These are phyloP conservation scores for Hylaeus volcanicus DNA, from an alignment of 1,140 invertebrate genomes.

Conservation along the genomic window DNA sequence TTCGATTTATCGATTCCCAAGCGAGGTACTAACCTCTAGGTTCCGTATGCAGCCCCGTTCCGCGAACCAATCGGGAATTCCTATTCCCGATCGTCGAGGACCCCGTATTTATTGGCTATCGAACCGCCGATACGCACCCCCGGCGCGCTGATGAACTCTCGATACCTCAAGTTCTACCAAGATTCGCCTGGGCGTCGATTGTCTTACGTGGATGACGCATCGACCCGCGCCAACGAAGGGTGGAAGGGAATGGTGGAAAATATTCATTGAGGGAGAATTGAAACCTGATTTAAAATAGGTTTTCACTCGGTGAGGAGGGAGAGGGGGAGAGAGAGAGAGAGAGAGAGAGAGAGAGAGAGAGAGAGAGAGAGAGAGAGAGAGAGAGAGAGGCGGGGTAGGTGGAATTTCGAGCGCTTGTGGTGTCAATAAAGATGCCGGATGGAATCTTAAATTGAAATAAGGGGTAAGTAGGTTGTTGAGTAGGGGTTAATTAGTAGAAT, in stretches of 20 bases:
- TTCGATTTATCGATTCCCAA: constrained; percentile 69
- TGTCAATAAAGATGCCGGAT: too few relatives aligned
- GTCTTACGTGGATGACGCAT: constrained; percentile 13
- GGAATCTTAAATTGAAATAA: too few relatives aligned
- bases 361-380: too few relatives aligned
- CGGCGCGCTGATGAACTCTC: constrained; percentile 36
- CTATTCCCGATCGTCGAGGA: constrained; percentile 71
- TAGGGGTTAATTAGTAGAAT: too few relatives aligned
- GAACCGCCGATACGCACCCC: constrained; percentile 37
- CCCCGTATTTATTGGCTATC: constrained; percentile 52
- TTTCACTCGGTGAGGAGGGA: too few relatives aligned
- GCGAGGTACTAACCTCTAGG: constrained; percentile 67
- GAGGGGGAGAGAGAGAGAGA: too few relatives aligned
- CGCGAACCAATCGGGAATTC: constrained; percentile 77
- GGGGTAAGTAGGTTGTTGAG: too few relatives aligned
- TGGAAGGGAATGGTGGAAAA: not conserved
- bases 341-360: too few relatives aligned
- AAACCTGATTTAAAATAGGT: too few relatives aligned
- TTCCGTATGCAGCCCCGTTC: constrained; percentile 70
- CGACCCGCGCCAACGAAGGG: not conserved
- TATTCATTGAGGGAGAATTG: too few relatives aligned
- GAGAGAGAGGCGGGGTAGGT: too few relatives aligned
- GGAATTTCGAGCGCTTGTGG: too few relatives aligned
- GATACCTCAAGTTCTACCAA: constrained; percentile 46
- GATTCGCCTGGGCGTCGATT: constrained; percentile 17